Conservation (phyloP, 2,888 invertebrate genomes). For the Drosophila neonasuta region DNA sequence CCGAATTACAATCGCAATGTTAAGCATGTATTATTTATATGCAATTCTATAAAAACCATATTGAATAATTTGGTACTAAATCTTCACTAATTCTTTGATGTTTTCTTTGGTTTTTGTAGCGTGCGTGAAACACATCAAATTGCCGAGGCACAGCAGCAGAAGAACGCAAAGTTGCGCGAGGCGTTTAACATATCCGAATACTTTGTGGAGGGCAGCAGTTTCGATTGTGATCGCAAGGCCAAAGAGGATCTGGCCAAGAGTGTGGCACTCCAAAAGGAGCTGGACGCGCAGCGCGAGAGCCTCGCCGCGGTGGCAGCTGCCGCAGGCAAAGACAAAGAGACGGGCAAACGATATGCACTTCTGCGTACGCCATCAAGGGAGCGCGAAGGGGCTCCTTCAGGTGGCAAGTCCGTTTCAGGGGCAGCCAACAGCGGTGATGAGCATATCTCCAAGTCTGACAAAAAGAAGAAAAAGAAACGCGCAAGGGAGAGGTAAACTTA, state of each 20-base stretch:
- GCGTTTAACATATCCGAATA: slow-evolving; percentile 97
- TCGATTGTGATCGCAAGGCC: slow-evolving; percentile 89
- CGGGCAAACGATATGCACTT: slow-evolving; percentile 86
- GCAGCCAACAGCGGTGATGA: slow-evolving; percentile 80
- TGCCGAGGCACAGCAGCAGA: slow-evolving; percentile 97
- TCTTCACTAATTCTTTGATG: background rate
- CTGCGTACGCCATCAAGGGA: slow-evolving; percentile 90
- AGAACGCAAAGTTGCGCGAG: slow-evolving; percentile 95
- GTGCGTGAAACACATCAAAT: slow-evolving; percentile 97
- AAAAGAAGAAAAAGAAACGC: slow-evolving; percentile 89
- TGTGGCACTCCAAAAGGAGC: slow-evolving; percentile 82
- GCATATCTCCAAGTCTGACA: slow-evolving; percentile 80
- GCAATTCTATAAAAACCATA: too few relatives aligned
- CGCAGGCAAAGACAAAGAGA: slow-evolving; percentile 77
- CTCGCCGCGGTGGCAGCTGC: slow-evolving; percentile 71
- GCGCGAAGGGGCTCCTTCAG: slow-evolving; percentile 69
- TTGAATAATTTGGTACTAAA: background rate
- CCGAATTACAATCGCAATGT: too few relatives aligned
- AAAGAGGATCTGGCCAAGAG: slow-evolving; percentile 83
- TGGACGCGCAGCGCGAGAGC: slow-evolving; percentile 82
- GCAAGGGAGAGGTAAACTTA: slow-evolving; percentile 82
- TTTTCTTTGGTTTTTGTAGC: slow-evolving; percentile 83
- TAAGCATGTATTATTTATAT: too few relatives aligned
- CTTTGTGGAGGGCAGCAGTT: slow-evolving; percentile 96
- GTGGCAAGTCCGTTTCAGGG: slow-evolving; percentile 79